Conservation (phyloP, 2,888 invertebrate genomes). For the Cataglyphis livida region DNA sequence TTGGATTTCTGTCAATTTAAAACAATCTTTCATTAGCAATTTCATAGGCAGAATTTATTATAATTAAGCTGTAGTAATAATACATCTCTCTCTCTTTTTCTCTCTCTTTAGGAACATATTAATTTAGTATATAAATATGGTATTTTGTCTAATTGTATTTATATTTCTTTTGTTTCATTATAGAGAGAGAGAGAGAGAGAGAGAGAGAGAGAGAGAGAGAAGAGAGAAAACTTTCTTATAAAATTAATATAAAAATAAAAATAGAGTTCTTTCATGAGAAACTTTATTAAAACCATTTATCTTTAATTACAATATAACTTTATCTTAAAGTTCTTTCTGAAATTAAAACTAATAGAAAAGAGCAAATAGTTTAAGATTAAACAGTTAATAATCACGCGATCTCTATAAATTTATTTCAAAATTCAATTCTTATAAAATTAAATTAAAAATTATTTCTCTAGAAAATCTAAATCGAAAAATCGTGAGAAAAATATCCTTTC, state of each 20-base stretch:
- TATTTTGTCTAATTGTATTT: not conserved
- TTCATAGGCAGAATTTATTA: not conserved
- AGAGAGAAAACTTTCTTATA: not conserved
- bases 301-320: not conserved
- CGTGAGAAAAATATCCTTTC: not conserved
- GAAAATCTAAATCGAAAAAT: not conserved
- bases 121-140: not conserved
- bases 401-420: not conserved
- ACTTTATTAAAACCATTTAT: not conserved
- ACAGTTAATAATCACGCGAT: not conserved
- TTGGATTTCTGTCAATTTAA: conserved; percentile 90
- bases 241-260: not conserved
- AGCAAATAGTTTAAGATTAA: not conserved
- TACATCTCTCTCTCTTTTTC: not conserved
- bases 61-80: not conserved
- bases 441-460: not conserved
- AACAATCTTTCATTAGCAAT: not conserved
- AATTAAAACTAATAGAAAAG: not conserved
- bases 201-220: not conserved
- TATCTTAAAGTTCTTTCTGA: not conserved
- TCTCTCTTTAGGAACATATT: not conserved
- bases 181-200: no score
- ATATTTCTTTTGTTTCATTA: not conserved
- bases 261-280: not conserved
- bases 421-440: not conserved